These are phyloP conservation scores for Scomber scombrus DNA, from an alignment of 2,113 vertebrate genomes.

Conservation along the genomic window DNA sequence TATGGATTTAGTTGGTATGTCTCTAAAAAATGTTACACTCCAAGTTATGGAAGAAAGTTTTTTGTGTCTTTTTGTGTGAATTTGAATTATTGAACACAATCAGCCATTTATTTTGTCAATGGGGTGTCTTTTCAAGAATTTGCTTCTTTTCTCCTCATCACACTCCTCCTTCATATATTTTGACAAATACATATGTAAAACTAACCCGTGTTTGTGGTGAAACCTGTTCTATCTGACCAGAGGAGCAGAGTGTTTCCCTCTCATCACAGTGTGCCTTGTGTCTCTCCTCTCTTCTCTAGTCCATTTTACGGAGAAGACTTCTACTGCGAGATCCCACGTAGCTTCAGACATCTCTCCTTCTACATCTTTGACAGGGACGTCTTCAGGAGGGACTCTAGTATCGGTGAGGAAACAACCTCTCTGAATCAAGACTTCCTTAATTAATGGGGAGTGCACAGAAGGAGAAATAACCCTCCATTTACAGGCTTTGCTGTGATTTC, in stretches of 20 bases:
- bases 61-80: too few relatives aligned
- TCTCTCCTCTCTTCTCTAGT: slow-evolving; percentile 81
- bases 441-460: not conserved
- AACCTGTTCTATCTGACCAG: not conserved
- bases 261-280: not conserved
- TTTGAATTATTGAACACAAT: too few relatives aligned
- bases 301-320: slow-evolving; percentile 99
- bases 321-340: slow-evolving; percentile 99
- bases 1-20: too few relatives aligned
- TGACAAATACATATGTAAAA: not conserved
- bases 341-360: slow-evolving; percentile 96
- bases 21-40: too few relatives aligned
- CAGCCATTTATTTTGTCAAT: too few relatives aligned
- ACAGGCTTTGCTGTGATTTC: not conserved
- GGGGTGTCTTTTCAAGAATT: too few relatives aligned
- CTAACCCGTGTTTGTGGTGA: slow-evolving; percentile 3
- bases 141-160: too few relatives aligned
- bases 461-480: not conserved
- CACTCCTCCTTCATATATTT: not conserved
- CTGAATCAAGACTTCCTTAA: not conserved
- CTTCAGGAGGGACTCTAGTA: slow-evolving; percentile 98
- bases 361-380: slow-evolving; percentile 99
- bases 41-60: too few relatives aligned
- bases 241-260: not conserved
- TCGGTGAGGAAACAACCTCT: slow-evolving; percentile 87